phyloP scores from a whole-genome alignment of 64 coral and sea anemone species.

The Porites lutea region DNA sequence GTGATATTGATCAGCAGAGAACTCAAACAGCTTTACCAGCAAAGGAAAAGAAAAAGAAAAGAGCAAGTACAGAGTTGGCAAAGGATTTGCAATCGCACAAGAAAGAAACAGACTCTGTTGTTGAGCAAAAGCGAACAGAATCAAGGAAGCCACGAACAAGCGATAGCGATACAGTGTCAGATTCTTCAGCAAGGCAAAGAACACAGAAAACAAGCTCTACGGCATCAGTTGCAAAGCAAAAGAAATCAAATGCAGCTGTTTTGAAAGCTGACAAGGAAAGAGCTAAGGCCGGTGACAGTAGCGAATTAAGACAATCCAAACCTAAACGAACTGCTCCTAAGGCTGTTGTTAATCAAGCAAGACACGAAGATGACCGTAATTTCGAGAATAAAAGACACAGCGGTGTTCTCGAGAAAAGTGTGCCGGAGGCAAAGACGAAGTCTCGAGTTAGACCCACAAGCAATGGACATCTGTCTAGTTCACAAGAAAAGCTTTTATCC shows the following conservation, averaged over 20 bases:
- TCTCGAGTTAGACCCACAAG: constrained; percentile 1
- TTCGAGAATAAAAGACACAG: background rate
- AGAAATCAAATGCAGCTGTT: background rate
- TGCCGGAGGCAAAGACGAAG: background rate
- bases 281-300: background rate
- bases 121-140: background rate
- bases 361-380: background rate
- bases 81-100: background rate
- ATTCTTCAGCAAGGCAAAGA: constrained; percentile 23
- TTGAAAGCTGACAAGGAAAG: background rate
- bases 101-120: background rate
- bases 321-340: constrained; percentile 2
- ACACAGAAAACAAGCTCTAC: background rate
- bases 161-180: constrained; percentile 7
- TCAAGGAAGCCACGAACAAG: background rate
- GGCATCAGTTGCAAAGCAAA: background rate
- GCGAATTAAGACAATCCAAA: constrained; percentile 17
- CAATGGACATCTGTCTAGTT: constrained; percentile 30
- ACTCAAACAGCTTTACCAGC: background rate
- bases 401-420: background rate
- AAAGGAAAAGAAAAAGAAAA: constrained; percentile 23
- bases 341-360: background rate
- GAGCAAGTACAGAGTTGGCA: background rate
- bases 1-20: background rate
- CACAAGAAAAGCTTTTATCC: constrained; percentile 15